Evolutionary conservation across 2,113 vertebrate genomes (phyloP), one percentile per base, ranked within the genome.

Genomic region (Mobula hypostoma): DNA sequence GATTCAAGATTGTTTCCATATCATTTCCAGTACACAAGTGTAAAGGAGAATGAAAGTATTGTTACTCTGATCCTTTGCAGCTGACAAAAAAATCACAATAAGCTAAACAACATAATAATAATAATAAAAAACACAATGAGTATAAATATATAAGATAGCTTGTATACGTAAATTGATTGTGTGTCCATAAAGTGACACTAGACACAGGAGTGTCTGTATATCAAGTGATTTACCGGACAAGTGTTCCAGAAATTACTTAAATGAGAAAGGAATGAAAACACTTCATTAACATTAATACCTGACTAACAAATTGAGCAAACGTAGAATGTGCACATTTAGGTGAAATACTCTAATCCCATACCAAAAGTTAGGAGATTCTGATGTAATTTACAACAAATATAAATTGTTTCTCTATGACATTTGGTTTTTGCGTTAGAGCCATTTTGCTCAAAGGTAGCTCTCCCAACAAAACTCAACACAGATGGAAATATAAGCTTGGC

Each of bases 211-310:
- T 48, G 48, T 2, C 48, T 48, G 48, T 48, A 1, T 48, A 48
- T 48, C 48, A 48, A 48, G 48, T 48, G 48, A 48, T 4, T 48
- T 48, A 48, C 48, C 0, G 48, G 48, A 48, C 48, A 87, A 87
- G 58, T 87, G 48, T n/a, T n/a, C 85, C 61, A 66, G 58, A 66
- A 88, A 88, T 3, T n/a, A 66, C 29, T 2, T 40, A 32, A 88
- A n/a, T 88, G 85, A 82, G 17, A 88, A 88, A n/a, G 85, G 29
- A 87, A 61, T 87, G 12, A 66, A 32, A 88, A 66, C 85, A 63
- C n/a, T 17, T 63, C n/a, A 88, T 27, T 15, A n/a, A 29, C 24
- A 88, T 61, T n/a, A 88, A 29, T 21, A 56, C 58, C 58, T 9
- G 58, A 63, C 14, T 6, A 66, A 66, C 29, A n/a, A 66, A 88